Percentiles rank a stretch among this genome's conserved stretches.
Evolutionary conservation across 1,140 invertebrate genomes (phyloP).

Genomic region (Lanistes nyassanus): DNA sequence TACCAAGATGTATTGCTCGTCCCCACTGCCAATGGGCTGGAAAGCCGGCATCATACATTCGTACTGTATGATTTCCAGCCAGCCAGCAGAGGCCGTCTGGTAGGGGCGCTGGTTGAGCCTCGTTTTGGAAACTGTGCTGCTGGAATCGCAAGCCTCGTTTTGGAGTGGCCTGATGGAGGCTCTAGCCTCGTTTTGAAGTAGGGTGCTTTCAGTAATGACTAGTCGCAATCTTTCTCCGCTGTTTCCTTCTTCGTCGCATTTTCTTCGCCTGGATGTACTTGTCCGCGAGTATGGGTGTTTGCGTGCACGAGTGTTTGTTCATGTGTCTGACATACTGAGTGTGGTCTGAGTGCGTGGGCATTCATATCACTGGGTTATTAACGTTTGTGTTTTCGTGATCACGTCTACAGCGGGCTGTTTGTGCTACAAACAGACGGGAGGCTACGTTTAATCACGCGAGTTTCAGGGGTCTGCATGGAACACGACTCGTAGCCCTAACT

Average conservation of each 20-base stretch:
- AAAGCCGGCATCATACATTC: constrained; percentile 9
- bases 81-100: background rate
- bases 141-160: background rate
- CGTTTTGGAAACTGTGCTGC: background rate
- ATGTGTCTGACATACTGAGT: background rate
- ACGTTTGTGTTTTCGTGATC: too few relatives aligned
- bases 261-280: background rate
- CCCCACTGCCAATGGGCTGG: background rate
- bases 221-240: background rate
- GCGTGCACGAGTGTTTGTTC: background rate
- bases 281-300: background rate
- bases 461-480: too few relatives aligned
- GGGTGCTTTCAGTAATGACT: background rate
- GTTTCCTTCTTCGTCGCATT: background rate
- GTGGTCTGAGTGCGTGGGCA: background rate
- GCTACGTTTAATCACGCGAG: too few relatives aligned
- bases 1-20: constrained; percentile 9
- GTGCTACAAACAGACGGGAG: background rate
- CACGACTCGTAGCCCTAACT: too few relatives aligned
- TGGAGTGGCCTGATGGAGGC: background rate
- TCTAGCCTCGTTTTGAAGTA: background rate
- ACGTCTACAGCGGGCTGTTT: too few relatives aligned
- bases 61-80: background rate
- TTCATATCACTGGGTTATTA: background rate
- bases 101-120: background rate